A percentile compares a stretch with the other conserved stretches of the same genome.
phyloP scores from a whole-genome alignment of 2,113 vertebrate genomes.

The Elephantulus edwardii region DNA sequence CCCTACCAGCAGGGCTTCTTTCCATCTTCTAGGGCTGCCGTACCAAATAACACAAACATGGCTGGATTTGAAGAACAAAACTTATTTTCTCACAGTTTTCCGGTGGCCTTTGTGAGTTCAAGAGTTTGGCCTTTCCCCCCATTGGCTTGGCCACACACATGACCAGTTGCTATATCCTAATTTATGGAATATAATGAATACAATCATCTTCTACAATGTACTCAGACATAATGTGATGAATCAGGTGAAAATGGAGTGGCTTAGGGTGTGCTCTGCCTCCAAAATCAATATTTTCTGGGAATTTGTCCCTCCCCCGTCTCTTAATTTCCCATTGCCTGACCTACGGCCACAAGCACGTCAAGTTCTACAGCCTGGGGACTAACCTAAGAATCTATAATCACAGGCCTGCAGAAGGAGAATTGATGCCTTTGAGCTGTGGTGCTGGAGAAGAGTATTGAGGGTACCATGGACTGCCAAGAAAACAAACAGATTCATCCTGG shows the following conservation, averaged over 20 bases:
- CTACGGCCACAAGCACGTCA: not conserved
- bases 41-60: too few relatives aligned
- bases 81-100: not conserved
- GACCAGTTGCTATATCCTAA: not conserved
- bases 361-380: not conserved
- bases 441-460: too few relatives aligned
- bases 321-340: not conserved
- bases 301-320: not conserved
- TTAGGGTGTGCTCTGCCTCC: not conserved
- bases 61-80: not conserved
- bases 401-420: too few relatives aligned
- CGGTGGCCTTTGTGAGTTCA: not conserved
- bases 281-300: not conserved
- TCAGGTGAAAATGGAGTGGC: not conserved
- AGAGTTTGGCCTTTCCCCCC: not conserved
- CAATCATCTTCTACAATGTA: too few relatives aligned
- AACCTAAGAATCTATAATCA: too few relatives aligned
- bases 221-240: not conserved
- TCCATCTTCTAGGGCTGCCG: not conserved
- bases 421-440: too few relatives aligned
- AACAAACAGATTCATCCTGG: too few relatives aligned
- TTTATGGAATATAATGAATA: not conserved
- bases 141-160: not conserved
- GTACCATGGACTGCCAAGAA: too few relatives aligned
- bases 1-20: too few relatives aligned